Percentiles rank a stretch among this genome's conserved stretches.
phyloP scores from a whole-genome alignment of 2,888 invertebrate species.

The Himalopsyche anomala region DNA sequence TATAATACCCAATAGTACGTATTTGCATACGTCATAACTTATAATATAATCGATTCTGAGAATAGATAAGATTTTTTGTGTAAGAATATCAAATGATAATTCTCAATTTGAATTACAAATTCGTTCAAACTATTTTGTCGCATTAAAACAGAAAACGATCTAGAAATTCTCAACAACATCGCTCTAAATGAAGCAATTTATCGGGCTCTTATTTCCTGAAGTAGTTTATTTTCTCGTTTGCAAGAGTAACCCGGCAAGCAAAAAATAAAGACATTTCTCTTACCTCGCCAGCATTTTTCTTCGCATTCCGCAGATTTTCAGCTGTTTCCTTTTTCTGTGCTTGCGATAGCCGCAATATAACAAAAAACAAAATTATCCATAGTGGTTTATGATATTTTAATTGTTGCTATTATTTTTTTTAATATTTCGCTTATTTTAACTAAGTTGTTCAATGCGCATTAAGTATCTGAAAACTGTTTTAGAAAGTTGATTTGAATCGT shows the following conservation, averaged over 20 bases:
- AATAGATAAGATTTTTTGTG: too few species aligned
- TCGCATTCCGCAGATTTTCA: conserved; percentile 18
- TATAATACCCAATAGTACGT: too few species aligned
- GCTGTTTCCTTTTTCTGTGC: background rate
- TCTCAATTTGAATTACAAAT: background rate
- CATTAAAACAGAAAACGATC: conserved; percentile 11
- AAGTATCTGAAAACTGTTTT: too few species aligned
- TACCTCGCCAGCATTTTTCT: conserved; percentile 32
- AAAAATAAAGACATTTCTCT: conserved; percentile 23
- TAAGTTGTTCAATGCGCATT: too few species aligned
- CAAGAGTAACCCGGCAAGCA: background rate
- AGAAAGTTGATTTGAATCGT: too few species aligned
- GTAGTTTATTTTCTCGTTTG: conserved; percentile 36
- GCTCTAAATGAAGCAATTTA: conserved; percentile 40
- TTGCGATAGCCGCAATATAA: background rate
- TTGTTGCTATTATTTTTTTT: too few species aligned
- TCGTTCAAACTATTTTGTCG: conserved; percentile 18
- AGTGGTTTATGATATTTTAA: too few species aligned
- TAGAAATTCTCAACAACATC: conserved; percentile 19
- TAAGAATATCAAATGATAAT: too few species aligned
- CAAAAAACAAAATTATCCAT: too few species aligned
- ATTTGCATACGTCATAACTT: too few species aligned
- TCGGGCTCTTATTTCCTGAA: conserved; percentile 33
- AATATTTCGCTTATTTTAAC: too few species aligned
- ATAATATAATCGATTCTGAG: too few species aligned